These are phyloP conservation scores for Eurypyga helias DNA, from an alignment of 2,113 vertebrate species.

Conservation along the genomic window DNA sequence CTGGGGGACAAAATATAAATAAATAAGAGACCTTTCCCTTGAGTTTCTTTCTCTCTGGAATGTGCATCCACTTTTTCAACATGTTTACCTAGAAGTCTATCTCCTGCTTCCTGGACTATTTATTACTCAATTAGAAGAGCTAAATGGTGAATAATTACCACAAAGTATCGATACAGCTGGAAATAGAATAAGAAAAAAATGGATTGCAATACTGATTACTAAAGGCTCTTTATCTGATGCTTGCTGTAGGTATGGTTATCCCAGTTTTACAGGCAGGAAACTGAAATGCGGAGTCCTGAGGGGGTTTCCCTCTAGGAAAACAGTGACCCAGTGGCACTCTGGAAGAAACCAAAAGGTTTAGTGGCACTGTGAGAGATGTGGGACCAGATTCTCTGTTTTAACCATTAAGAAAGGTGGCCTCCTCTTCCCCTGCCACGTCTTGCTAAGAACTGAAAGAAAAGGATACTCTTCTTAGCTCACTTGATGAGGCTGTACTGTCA, in stretches of 20 bases:
- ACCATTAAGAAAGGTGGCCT: background rate
- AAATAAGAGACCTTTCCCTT: background rate
- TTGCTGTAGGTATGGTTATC: background rate
- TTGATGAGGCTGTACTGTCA: background rate
- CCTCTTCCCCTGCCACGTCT: background rate
- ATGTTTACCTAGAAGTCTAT: background rate
- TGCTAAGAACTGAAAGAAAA: background rate
- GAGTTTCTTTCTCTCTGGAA: background rate
- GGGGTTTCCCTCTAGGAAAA: conserved; percentile 1
- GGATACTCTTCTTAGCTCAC: background rate
- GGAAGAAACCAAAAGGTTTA: background rate
- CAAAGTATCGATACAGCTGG: background rate
- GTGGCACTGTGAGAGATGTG: background rate
- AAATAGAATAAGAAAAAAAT: conserved; percentile 20
- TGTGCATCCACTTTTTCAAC: background rate
- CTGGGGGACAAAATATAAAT: background rate
- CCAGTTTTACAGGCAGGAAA: background rate
- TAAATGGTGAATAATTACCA: conserved; percentile 33
- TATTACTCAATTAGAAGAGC: conserved; percentile 33
- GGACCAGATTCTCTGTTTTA: background rate
- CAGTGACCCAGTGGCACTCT: background rate
- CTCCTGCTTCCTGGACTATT: conserved; percentile 18
- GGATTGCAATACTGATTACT: background rate
- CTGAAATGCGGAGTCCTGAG: background rate
- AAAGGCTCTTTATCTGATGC: background rate